Evolutionary conservation across 1,140 invertebrate species (phyloP).

Genomic region (Drosophila sechellia): DNA sequence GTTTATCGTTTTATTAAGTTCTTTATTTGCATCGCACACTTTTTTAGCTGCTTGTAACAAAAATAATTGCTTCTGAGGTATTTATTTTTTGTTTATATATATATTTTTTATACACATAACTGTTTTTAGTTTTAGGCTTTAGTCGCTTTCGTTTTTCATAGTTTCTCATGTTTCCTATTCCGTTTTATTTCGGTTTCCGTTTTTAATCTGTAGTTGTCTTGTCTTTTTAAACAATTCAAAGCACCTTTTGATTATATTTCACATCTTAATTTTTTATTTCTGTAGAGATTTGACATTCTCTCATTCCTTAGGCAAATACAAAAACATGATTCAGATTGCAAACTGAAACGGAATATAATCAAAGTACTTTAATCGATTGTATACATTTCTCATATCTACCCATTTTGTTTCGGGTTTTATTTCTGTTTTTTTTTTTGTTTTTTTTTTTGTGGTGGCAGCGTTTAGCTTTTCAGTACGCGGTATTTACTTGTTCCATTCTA

Average conservation of each 20-base stretch:
- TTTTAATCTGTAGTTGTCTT: constrained; percentile 71
- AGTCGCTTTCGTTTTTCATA: constrained; percentile 68
- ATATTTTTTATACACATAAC: constrained; percentile 76
- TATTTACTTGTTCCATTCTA: constrained; percentile 32
- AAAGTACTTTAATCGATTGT: constrained; percentile 51
- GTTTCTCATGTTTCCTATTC: constrained; percentile 48
- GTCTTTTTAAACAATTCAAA: constrained; percentile 83
- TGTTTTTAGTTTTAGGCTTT: constrained; percentile 75
- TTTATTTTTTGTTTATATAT: constrained; percentile 81
- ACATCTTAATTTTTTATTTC: constrained; percentile 61
- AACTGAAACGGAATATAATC: constrained; percentile 70
- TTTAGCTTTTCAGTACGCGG: constrained; percentile 75
- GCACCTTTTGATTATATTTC: constrained; percentile 84
- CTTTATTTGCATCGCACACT: constrained; percentile 53
- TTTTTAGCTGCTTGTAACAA: constrained; percentile 71
- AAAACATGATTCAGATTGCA: constrained; percentile 29
- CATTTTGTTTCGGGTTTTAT: not conserved
- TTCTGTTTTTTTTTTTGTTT: not conserved
- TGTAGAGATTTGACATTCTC: constrained; percentile 23
- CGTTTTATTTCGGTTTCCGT: constrained; percentile 22
- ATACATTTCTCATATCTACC: constrained; percentile 18
- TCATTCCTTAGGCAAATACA: constrained; percentile 33
- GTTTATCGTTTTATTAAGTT: constrained; percentile 50
- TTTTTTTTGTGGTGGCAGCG: constrained; percentile 57
- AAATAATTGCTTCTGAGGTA: constrained; percentile 84